Percentiles rank a stretch among this genome's conserved stretches.
phyloP scores from a whole-genome alignment of 2,888 invertebrate species.

The Pyrrhosoma nymphula region DNA sequence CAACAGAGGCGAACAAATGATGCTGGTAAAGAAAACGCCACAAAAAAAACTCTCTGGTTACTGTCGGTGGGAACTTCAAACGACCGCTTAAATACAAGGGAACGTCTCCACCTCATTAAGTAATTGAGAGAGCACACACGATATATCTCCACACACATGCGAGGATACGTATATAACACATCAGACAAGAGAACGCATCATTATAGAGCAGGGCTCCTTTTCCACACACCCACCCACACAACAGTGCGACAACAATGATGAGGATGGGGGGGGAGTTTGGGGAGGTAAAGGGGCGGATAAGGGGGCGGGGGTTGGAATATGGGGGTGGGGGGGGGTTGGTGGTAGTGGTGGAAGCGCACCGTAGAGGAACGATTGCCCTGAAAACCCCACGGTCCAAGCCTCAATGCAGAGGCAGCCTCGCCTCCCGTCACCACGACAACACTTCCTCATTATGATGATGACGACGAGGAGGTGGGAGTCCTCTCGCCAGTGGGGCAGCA shows the following conservation, averaged over 20 bases:
- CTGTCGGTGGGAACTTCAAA: too few relatives aligned
- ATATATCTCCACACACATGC: too few relatives aligned
- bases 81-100: neutral
- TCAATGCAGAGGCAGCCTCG: neutral
- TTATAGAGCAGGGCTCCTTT: neutral
- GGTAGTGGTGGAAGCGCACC: neutral
- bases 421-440: neutral
- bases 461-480: neutral
- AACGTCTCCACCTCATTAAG: neutral
- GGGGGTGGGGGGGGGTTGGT: too few relatives aligned
- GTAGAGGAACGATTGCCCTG: slow-evolving; percentile 5
- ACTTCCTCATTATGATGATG: slow-evolving; percentile 31
- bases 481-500: neutral
- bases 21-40: too few relatives aligned
- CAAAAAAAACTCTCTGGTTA: too few relatives aligned
- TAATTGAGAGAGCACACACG: too few relatives aligned
- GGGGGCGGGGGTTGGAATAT: too few relatives aligned
- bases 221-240: neutral
- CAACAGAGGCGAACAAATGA: too few relatives aligned
- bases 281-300: too few relatives aligned
- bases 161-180: too few relatives aligned
- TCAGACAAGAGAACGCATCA: too few relatives aligned
- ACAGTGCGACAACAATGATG: neutral
- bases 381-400: slow-evolving; percentile 23
- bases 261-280: neutral